phyloP scores from a whole-genome alignment of 2,797 vertebrate species.

The Lagodon rhomboides region DNA sequence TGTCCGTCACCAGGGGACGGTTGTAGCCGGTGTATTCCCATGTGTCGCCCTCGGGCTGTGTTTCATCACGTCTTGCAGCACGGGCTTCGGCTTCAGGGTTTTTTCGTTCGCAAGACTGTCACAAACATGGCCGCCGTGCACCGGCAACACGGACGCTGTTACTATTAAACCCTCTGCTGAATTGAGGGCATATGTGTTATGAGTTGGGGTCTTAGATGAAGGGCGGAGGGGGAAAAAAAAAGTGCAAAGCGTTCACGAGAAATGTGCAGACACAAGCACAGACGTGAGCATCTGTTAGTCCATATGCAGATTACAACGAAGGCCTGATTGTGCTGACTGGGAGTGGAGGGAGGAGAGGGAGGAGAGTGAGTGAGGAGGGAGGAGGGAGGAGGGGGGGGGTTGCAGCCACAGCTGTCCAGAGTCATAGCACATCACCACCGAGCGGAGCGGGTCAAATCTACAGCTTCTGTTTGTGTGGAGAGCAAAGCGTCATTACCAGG shows the following conservation, averaged over 20 bases:
- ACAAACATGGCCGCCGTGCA: not conserved
- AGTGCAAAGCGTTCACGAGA: conserved; percentile 31
- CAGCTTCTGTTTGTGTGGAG: conserved; percentile 44
- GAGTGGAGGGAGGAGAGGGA: conserved; percentile 8
- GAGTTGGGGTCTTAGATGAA: conserved; percentile 44
- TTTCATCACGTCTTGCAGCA: conserved; percentile 48
- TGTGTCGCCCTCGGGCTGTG: conserved; percentile 56
- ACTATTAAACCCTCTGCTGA: conserved; percentile 31
- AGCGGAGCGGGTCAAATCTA: conserved; percentile 55
- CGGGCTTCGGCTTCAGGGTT: conserved; percentile 31
- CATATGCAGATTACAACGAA: conserved; percentile 75
- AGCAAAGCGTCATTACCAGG: conserved; percentile 34
- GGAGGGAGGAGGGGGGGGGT: not conserved
- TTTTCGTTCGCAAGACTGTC: conserved; percentile 36
- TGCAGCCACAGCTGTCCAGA: conserved; percentile 73
- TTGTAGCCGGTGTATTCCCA: conserved; percentile 57
- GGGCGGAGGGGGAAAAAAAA: not conserved
- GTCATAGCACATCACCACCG: conserved; percentile 64
- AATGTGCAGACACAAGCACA: conserved; percentile 68
- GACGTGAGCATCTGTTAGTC: conserved; percentile 72
- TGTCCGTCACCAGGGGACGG: conserved; percentile 60
- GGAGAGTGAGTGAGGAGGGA: too few relatives aligned
- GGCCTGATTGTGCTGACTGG: conserved; percentile 71
- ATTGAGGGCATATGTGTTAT: conserved; percentile 21
- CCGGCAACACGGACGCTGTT: conserved; percentile 30